A percentile compares a stretch with the other conserved stretches of the same genome.
Conservation (phyloP, 2,888 invertebrate species). For the Abrostola tripartita region DNA sequence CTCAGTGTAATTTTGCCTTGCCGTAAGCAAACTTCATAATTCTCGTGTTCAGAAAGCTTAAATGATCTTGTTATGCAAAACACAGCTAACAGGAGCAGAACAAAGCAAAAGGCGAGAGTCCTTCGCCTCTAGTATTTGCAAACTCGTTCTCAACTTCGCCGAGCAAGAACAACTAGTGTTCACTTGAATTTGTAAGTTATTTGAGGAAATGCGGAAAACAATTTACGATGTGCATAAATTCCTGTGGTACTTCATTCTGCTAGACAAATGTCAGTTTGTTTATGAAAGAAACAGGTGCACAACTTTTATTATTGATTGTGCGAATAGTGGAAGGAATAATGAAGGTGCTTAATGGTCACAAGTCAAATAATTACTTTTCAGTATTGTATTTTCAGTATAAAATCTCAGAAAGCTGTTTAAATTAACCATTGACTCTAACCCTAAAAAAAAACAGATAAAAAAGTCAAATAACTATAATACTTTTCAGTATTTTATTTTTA, state of each 20-base stretch:
- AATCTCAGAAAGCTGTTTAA: no score
- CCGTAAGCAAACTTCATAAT: no score
- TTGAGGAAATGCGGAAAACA: conserved; percentile 4
- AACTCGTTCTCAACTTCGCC: conserved; percentile 10
- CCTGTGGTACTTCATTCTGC: background rate
- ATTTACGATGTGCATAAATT: conserved; percentile 6
- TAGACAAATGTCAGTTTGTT: background rate
- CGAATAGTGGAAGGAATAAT: no score
- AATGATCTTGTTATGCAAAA: conserved; percentile 36
- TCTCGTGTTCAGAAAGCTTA: conserved; percentile 6
- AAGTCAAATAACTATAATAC: no score
- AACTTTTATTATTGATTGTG: no score
- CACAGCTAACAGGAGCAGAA: conserved; percentile 20
- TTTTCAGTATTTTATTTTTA: no score
- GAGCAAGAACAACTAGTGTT: conserved; percentile 26
- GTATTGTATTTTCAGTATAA: no score
- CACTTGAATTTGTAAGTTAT: conserved; percentile 7
- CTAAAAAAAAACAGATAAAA: no score
- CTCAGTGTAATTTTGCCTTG: no score
- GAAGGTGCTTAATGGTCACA: no score
- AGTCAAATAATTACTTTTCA: no score
- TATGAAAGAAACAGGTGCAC: background rate
- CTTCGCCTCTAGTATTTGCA: conserved; percentile 25
- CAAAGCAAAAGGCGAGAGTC: conserved; percentile 22
- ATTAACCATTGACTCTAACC: no score